Conservation (phyloP, 2,888 invertebrate genomes). For the Conops quadrifasciatus region DNA sequence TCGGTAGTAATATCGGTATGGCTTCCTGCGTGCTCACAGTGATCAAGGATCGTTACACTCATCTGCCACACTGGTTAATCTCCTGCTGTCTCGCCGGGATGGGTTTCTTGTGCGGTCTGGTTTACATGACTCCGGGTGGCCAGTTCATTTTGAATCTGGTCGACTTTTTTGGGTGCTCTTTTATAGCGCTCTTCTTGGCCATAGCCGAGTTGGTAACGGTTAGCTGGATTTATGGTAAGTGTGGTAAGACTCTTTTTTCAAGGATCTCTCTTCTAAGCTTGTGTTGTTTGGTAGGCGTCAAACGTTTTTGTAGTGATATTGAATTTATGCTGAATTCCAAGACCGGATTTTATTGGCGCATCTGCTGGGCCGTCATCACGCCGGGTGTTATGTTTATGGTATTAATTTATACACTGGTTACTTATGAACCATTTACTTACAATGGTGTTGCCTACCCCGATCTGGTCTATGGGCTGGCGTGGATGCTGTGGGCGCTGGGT, state of each 20-base stretch:
- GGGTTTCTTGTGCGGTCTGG: constrained; percentile 70
- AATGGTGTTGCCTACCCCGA: constrained; percentile 71
- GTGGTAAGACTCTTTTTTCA: not conserved
- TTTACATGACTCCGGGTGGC: constrained; percentile 76
- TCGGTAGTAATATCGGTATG: constrained; percentile 68
- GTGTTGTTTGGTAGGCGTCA: constrained; percentile 66
- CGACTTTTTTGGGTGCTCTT: constrained; percentile 79
- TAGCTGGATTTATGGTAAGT: constrained; percentile 77
- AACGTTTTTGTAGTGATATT: constrained; percentile 75
- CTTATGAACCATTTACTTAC: constrained; percentile 71
- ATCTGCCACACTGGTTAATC: constrained; percentile 67
- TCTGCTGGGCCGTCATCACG: constrained; percentile 81
- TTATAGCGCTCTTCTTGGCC: constrained; percentile 75
- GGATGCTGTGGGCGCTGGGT: constrained; percentile 67
- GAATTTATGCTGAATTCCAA: constrained; percentile 81
- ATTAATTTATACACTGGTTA: constrained; percentile 74
- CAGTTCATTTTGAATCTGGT: constrained; percentile 77
- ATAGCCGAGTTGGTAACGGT: constrained; percentile 75
- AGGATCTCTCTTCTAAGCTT: not conserved
- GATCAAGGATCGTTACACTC: constrained; percentile 66
- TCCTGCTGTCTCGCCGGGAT: constrained; percentile 64
- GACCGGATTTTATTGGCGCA: constrained; percentile 76
- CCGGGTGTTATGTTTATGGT: constrained; percentile 76
- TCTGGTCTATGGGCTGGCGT: constrained; percentile 68
- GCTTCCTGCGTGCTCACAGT: constrained; percentile 66